These are phyloP conservation scores for Myripristis murdjan DNA, from an alignment of 2,797 vertebrate genomes.

Conservation along the genomic window DNA sequence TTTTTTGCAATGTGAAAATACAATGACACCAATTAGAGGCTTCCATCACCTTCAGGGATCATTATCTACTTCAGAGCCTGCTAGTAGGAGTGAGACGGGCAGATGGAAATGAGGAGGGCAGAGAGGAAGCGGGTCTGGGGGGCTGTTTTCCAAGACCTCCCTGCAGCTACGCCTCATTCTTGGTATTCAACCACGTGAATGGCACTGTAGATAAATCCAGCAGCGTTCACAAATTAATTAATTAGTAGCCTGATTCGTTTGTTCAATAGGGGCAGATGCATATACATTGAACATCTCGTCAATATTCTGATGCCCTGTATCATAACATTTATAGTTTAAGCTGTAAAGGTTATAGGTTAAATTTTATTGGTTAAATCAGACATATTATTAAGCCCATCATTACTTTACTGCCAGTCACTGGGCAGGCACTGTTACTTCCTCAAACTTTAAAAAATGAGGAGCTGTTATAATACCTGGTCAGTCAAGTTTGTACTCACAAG, in stretches of 20 bases:
- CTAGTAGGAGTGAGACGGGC: constrained; percentile 45
- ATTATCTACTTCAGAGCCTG: constrained; percentile 70
- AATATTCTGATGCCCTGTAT: no score
- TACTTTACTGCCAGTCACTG: no score
- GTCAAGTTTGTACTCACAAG: no score
- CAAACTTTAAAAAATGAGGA: constrained; percentile 9
- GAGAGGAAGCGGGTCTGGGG: constrained; percentile 64
- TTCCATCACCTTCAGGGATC: constrained; percentile 70
- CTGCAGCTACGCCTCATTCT: neutral
- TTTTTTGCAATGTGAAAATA: constrained; percentile 74
- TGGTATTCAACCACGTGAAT: constrained; percentile 17
- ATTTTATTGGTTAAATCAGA: no score
- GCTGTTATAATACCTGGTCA: neutral
- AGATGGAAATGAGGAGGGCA: constrained; percentile 51
- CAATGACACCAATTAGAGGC: constrained; percentile 72
- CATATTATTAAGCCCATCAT: no score
- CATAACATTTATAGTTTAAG: no score
- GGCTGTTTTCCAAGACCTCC: constrained; percentile 20
- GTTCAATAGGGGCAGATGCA: no score
- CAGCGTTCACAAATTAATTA: no score
- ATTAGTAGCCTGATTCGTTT: no score
- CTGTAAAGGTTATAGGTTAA: no score
- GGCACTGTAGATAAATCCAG: neutral
- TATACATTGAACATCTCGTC: no score
- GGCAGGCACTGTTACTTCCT: neutral